Conservation (phyloP, 2,113 vertebrate species). For the Mormyrus iriodes region DNA sequence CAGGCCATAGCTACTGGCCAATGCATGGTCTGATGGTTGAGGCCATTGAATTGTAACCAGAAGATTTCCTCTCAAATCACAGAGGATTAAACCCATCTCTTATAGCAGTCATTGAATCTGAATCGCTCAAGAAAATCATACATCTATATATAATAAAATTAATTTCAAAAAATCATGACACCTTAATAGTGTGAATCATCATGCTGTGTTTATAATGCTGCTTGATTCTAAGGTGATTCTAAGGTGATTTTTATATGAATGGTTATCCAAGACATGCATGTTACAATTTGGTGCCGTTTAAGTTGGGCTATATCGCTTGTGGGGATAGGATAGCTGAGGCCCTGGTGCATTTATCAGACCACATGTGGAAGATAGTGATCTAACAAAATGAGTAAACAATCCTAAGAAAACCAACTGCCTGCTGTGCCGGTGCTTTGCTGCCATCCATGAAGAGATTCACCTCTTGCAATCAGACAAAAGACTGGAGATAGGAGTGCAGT, state of each 20-base stretch:
- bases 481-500: conserved; percentile 41
- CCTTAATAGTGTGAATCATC: neutral
- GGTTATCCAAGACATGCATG: neutral
- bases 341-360: conserved; percentile 9
- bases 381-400: conserved; percentile 27
- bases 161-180: neutral
- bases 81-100: neutral
- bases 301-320: neutral
- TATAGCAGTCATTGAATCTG: neutral
- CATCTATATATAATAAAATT: neutral
- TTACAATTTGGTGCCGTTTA: neutral
- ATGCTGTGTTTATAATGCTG: neutral
- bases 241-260: neutral
- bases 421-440: conserved; percentile 19
- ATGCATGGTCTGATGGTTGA: neutral
- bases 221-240: neutral
- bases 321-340: neutral
- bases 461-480: conserved; percentile 38
- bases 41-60: neutral
- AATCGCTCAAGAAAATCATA: neutral
- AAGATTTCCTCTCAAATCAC: neutral
- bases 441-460: conserved; percentile 28
- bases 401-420: conserved; percentile 26
- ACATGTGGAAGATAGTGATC: conserved; percentile 31
- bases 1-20: neutral